A percentile compares a stretch with the other conserved stretches of the same genome.
phyloP scores from a whole-genome alignment of 2,113 vertebrate species.

The Gymnobelideus leadbeateri region DNA sequence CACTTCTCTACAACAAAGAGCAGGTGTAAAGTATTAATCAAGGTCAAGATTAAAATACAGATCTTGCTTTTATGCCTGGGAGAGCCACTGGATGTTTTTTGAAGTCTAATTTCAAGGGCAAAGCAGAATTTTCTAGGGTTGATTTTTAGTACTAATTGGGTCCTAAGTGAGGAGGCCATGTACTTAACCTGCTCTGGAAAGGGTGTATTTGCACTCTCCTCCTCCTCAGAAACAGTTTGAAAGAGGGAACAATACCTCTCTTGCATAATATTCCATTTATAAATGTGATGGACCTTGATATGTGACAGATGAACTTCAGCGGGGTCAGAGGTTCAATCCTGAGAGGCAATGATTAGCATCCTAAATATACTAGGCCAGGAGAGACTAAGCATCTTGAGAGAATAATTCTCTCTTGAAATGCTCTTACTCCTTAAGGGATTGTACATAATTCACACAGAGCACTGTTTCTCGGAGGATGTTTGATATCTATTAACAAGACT shows the following conservation, averaged over 20 bases:
- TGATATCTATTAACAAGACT: constrained; percentile 8
- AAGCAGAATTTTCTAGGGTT: constrained; percentile 32
- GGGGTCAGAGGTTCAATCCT: constrained; percentile 1
- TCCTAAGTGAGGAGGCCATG: constrained; percentile 47
- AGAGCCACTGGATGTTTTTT: constrained; percentile 35
- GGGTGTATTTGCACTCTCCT: constrained; percentile 41
- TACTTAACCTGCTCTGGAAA: constrained; percentile 54
- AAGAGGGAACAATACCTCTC: constrained; percentile 34
- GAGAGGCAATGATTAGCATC: neutral
- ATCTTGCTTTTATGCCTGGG: constrained; percentile 59
- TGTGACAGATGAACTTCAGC: neutral
- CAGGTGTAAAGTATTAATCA: constrained; percentile 66
- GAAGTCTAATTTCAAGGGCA: constrained; percentile 67
- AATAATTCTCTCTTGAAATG: constrained; percentile 44
- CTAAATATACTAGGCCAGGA: neutral
- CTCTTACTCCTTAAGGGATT: neutral
- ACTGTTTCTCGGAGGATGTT: neutral
- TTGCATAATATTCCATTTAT: constrained; percentile 41
- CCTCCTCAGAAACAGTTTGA: constrained; percentile 39
- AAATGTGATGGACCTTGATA: constrained; percentile 35
- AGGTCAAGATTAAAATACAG: constrained; percentile 63
- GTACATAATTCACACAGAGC: neutral
- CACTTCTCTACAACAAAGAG: constrained; percentile 9
- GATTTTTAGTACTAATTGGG: constrained; percentile 63
- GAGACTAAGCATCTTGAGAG: constrained; percentile 20